Evolutionary conservation across 1,140 invertebrate species (phyloP).

Genomic region (Yoshiicerus persimilis): DNA sequence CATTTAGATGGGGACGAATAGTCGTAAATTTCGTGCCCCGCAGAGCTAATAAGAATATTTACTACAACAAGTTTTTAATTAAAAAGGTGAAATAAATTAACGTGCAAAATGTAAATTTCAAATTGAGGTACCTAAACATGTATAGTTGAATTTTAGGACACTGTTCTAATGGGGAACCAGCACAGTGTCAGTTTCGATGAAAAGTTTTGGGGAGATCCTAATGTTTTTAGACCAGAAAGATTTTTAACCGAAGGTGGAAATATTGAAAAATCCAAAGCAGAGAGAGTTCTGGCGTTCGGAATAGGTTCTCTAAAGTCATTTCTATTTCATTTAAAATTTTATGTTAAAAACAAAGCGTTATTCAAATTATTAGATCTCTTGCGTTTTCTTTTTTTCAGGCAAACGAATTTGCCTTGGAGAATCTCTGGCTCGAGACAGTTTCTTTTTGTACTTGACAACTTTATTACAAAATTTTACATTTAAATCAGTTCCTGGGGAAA

Average conservation of each 20-base stretch:
- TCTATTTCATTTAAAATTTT: not conserved
- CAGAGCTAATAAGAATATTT: not conserved
- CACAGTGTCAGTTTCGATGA: slow-evolving; percentile 25
- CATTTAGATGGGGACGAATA: slow-evolving; percentile 49
- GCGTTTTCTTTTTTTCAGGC: not conserved
- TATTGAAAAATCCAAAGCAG: not conserved
- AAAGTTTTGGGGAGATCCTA: slow-evolving; percentile 36
- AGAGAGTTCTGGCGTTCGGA: slow-evolving; percentile 34
- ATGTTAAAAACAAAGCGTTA: no score
- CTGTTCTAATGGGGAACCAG: slow-evolving; percentile 32
- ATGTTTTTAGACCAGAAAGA: slow-evolving; percentile 38
- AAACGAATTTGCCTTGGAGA: slow-evolving; percentile 23
- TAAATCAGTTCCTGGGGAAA: slow-evolving; percentile 12
- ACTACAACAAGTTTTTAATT: not conserved
- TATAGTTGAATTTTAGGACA: slow-evolving; percentile 25
- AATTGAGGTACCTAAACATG: not conserved
- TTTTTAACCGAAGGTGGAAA: slow-evolving; percentile 23
- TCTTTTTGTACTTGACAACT: slow-evolving; percentile 30
- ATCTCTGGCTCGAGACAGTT: slow-evolving; percentile 3
- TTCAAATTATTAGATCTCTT: not conserved
- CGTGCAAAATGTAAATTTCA: not conserved
- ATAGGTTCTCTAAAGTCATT: slow-evolving; percentile 28
- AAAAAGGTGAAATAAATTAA: not conserved
- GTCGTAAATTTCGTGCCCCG: not conserved
- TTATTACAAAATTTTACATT: slow-evolving; percentile 38